Percentiles rank a stretch among this genome's conserved stretches.
Evolutionary conservation across 2,797 vertebrate species (phyloP).

Genomic region (Semaprochilodus insignis): DNA sequence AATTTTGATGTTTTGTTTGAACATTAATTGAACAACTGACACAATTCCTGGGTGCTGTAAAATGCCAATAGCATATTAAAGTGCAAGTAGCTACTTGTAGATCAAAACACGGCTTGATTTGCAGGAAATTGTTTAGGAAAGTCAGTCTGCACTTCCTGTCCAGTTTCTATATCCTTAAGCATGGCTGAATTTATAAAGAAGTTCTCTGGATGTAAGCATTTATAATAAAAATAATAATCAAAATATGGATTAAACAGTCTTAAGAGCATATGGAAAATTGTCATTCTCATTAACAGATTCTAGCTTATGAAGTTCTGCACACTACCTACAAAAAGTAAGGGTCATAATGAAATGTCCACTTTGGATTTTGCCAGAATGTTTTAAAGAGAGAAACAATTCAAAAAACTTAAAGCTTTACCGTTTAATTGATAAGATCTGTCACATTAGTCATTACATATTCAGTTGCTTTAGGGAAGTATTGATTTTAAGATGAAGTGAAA

Average conservation of each 20-base stretch:
- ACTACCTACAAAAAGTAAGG: neutral
- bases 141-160: conserved; percentile 17
- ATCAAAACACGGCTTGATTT: neutral
- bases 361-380: neutral
- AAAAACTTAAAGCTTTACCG: neutral
- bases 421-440: neutral
- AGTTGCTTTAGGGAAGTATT: neutral
- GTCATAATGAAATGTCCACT: neutral
- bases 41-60: conserved; percentile 16
- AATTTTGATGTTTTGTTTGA: conserved; percentile 5
- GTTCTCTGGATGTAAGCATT: conserved; percentile 14
- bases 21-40: conserved; percentile 32
- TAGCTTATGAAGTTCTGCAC: neutral
- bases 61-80: conserved; percentile 15
- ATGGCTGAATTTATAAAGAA: neutral
- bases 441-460: neutral
- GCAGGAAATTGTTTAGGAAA: conserved; percentile 1
- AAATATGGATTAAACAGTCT: neutral
- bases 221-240: neutral
- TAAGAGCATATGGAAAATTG: neutral
- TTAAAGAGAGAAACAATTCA: neutral
- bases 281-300: neutral
- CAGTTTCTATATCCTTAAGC: neutral
- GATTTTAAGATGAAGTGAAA: neutral
- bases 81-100: conserved; percentile 21